Conservation (phyloP, 2,797 vertebrate species). For the Hydrolagus colliei region DNA sequence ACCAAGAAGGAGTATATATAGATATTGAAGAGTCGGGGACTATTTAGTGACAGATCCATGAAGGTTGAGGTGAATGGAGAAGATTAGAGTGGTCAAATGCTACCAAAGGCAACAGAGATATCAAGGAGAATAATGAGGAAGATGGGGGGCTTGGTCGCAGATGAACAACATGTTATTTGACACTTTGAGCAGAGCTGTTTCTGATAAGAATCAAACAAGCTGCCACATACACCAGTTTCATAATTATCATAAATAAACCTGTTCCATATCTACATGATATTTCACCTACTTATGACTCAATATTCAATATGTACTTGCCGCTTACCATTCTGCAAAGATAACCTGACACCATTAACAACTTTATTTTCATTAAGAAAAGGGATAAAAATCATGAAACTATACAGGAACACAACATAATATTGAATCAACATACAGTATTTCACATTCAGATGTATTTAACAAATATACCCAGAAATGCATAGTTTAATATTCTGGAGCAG, state of each 20-base stretch:
- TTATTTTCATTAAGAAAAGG: background rate
- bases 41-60: too few species aligned
- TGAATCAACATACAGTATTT: background rate
- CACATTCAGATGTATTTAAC: background rate
- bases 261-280: background rate
- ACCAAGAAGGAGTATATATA: too few species aligned
- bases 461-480: background rate
- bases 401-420: background rate
- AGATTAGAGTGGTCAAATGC: too few species aligned
- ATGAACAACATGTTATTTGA: too few species aligned
- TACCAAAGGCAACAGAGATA: too few species aligned
- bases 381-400: background rate
- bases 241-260: background rate
- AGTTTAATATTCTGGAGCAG: background rate
- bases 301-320: background rate
- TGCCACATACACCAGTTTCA: background rate
- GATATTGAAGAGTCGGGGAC: too few species aligned
- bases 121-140: too few species aligned
- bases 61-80: too few species aligned
- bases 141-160: too few species aligned
- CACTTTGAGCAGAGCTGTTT: too few species aligned
- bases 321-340: background rate
- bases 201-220: background rate
- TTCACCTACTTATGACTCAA: background rate
- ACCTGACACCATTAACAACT: background rate